These are phyloP conservation scores for Malacoraja senta DNA, from an alignment of 2,797 vertebrate genomes.

Conservation along the genomic window DNA sequence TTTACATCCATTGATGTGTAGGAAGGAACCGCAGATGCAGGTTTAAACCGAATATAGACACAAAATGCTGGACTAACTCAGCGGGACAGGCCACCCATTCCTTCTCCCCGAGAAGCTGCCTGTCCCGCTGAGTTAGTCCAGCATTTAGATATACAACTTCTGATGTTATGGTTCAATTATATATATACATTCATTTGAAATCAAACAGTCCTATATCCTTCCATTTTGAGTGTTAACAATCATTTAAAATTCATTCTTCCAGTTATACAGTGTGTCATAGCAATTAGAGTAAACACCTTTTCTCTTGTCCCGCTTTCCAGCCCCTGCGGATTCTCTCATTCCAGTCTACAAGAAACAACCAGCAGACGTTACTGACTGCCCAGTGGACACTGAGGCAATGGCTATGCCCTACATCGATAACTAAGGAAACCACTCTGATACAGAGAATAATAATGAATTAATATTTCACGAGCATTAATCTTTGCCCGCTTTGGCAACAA, in stretches of 20 bases:
- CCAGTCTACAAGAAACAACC: constrained; percentile 5
- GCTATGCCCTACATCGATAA: background rate
- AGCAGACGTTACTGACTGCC: background rate
- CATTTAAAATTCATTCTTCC: too few relatives aligned
- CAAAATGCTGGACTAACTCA: too few relatives aligned
- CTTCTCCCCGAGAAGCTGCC: too few relatives aligned
- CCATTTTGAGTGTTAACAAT: background rate
- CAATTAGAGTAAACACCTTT: background rate
- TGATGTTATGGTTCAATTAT: background rate
- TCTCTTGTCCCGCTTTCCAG: background rate
- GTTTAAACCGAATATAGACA: too few relatives aligned
- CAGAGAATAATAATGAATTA: background rate
- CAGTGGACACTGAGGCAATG: background rate
- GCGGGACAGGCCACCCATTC: too few relatives aligned
- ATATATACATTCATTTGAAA: background rate
- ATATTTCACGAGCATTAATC: background rate
- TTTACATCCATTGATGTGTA: background rate
- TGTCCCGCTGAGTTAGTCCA: background rate
- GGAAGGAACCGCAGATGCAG: too few relatives aligned
- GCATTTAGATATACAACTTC: background rate
- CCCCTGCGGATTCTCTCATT: background rate
- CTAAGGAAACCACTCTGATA: background rate
- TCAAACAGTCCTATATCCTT: background rate
- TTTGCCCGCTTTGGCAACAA: background rate
- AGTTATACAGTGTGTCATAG: too few relatives aligned